These are phyloP conservation scores for Morus bassanus DNA, from an alignment of 2,797 vertebrate species.

Conservation along the genomic window DNA sequence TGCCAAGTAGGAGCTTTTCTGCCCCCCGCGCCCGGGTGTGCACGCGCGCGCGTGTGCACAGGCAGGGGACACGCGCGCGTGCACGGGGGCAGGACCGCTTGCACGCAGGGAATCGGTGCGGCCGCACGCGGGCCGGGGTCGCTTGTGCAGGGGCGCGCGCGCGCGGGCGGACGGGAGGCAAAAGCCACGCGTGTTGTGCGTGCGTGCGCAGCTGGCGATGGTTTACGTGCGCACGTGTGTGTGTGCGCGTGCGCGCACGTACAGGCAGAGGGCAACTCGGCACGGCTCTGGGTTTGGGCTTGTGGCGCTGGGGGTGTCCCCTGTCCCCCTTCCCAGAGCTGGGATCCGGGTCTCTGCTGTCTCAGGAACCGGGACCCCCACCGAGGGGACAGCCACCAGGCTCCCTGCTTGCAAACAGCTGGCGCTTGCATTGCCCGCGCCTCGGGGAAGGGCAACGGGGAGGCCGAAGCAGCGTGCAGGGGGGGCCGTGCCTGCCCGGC, in stretches of 20 bases:
- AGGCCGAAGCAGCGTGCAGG: not conserved
- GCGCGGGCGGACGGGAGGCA: too few relatives aligned
- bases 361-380: not conserved
- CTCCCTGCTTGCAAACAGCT: not conserved
- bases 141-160: too few relatives aligned
- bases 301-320: not conserved
- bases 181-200: too few relatives aligned
- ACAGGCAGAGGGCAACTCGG: not conserved
- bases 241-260: accelerated
- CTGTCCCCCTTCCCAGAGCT: not conserved
- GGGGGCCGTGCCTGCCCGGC: not conserved
- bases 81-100: too few relatives aligned
- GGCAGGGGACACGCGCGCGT: too few relatives aligned
- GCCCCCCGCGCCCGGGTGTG: accelerated
- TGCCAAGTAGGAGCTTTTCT: constrained; percentile 42
- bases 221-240: too few relatives aligned
- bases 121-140: too few relatives aligned
- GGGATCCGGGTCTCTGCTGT: not conserved
- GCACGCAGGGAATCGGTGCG: too few relatives aligned
- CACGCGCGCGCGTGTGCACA: not conserved
- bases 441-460: not conserved
- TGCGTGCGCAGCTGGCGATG: too few relatives aligned
- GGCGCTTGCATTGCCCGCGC: not conserved
- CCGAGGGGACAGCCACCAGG: not conserved
- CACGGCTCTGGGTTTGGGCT: accelerated